Percentiles rank a stretch among this genome's conserved stretches.
These are phyloP conservation scores for Campylorhamphus procurvoides DNA, from an alignment of 2,113 vertebrate genomes.

Conservation along the genomic window DNA sequence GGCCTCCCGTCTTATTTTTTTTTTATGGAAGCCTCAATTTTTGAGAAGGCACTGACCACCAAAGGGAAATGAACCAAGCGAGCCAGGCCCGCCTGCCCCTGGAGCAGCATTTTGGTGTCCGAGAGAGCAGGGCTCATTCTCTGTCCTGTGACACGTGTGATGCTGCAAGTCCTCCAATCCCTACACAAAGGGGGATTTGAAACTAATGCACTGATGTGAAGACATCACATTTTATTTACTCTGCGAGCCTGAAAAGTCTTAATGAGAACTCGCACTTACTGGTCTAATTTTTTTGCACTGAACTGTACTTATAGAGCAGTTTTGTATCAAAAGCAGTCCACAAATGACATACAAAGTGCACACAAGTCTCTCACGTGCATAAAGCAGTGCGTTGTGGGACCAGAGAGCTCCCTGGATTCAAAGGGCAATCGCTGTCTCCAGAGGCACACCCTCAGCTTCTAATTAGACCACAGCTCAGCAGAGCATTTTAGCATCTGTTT, in stretches of 20 bases:
- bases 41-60: rapidly evolving
- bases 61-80: neutral
- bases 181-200: neutral
- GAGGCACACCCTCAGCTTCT: constrained; percentile 38
- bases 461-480: constrained; percentile 57
- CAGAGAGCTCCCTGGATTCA: neutral
- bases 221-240: neutral
- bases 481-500: constrained; percentile 56
- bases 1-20: neutral
- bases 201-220: neutral
- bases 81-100: neutral
- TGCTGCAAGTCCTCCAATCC: neutral
- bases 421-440: constrained; percentile 11
- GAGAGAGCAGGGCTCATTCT: neutral
- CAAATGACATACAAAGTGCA: neutral
- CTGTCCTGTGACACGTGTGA: neutral
- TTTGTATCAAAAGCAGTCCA: constrained; percentile 13
- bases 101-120: neutral
- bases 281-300: neutral
- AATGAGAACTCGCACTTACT: neutral
- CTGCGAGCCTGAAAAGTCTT: neutral
- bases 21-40: neutral
- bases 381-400: neutral
- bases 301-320: neutral
- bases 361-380: neutral